These are phyloP conservation scores for Drosophila trapezifrons DNA, from an alignment of 1,140 invertebrate species.

Conservation along the genomic window DNA sequence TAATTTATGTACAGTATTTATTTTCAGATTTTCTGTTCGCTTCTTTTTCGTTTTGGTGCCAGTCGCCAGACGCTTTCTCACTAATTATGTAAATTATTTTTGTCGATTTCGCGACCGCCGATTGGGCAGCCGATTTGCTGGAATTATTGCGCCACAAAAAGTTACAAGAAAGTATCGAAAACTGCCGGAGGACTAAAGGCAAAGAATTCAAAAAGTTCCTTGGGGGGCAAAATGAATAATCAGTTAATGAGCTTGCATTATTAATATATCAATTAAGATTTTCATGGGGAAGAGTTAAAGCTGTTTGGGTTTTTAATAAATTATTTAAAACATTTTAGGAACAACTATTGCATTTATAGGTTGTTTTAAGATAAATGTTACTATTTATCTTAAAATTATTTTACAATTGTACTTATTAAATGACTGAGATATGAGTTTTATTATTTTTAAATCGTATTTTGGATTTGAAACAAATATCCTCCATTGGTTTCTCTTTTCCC, in stretches of 20 bases:
- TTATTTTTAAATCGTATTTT: no score
- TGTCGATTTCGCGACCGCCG: constrained; percentile 17
- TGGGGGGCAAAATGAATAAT: constrained; percentile 21
- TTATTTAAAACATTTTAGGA: background rate
- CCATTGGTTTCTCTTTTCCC: no score
- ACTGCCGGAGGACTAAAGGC: background rate
- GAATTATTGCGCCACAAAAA: constrained; percentile 35
- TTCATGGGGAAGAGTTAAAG: background rate
- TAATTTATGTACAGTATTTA: constrained; percentile 65
- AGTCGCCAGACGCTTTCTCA: constrained; percentile 43
- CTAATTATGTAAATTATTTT: constrained; percentile 61
- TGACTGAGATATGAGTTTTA: no score
- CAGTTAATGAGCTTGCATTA: constrained; percentile 30
- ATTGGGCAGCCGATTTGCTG: constrained; percentile 31
- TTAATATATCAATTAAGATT: constrained; percentile 24
- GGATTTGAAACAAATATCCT: no score
- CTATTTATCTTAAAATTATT: background rate
- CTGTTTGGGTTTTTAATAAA: background rate
- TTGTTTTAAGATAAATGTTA: background rate
- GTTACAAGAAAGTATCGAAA: constrained; percentile 12
- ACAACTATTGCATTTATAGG: no score
- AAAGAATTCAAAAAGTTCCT: constrained; percentile 2
- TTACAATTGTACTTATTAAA: background rate
- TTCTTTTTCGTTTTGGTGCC: constrained; percentile 28
- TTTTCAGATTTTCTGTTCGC: constrained; percentile 41